Conservation (phyloP, 2,888 invertebrate genomes). For the Calameuta pallipes region DNA sequence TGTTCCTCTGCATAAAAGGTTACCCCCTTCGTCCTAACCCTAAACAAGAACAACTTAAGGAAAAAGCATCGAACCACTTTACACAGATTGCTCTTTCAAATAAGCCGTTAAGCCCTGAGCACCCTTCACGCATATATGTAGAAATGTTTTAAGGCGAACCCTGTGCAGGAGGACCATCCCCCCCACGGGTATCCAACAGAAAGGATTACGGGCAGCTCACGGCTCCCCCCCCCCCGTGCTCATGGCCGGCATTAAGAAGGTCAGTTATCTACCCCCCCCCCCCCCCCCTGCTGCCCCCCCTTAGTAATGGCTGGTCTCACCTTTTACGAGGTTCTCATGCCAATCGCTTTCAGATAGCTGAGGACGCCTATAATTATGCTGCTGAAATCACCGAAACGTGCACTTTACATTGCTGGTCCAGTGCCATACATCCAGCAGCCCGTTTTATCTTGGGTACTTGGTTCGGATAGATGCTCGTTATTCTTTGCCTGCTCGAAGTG, state of each 20-base stretch:
- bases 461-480: background rate
- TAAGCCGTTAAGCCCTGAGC: conserved; percentile 39
- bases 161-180: background rate
- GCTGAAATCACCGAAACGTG: background rate
- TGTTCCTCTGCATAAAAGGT: background rate
- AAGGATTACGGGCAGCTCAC: background rate
- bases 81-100: conserved; percentile 39
- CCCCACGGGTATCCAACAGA: background rate
- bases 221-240: background rate
- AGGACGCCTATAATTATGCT: background rate
- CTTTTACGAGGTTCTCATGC: background rate
- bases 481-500: background rate
- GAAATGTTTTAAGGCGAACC: conserved; percentile 40
- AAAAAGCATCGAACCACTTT: conserved; percentile 32
- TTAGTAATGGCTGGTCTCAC: background rate
- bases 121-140: conserved; percentile 21
- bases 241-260: background rate
- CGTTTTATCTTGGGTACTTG: background rate
- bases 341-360: background rate
- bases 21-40: background rate
- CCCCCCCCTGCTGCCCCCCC: too few species aligned
- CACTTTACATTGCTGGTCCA: background rate
- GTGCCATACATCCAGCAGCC: background rate
- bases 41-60: background rate
- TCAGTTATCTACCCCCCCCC: background rate